Evolutionary conservation across 2,113 vertebrate species (phyloP).

Genomic region (Onychostruthus taczanowskii): DNA sequence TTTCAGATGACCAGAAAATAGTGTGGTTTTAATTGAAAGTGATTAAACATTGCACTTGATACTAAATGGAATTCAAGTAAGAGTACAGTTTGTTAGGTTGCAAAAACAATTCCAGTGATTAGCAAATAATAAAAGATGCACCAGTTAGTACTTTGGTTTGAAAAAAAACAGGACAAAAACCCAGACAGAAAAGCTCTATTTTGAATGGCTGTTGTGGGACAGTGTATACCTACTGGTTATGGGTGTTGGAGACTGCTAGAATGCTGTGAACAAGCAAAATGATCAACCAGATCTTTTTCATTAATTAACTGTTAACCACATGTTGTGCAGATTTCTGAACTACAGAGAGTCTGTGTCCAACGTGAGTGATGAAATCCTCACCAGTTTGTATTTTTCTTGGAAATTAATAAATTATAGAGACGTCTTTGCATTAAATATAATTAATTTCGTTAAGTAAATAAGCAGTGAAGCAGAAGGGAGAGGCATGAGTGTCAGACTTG

Average conservation of each 20-base stretch:
- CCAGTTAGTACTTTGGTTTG: neutral
- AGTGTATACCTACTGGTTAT: neutral
- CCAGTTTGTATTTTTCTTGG: neutral
- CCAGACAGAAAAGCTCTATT: neutral
- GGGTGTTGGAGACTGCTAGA: neutral
- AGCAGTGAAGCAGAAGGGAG: neutral
- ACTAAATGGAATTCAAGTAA: neutral
- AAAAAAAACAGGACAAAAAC: neutral
- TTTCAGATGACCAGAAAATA: neutral
- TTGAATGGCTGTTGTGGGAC: neutral
- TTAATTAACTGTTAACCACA: neutral
- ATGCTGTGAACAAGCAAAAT: neutral
- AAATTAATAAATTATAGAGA: neutral
- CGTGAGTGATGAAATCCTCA: neutral
- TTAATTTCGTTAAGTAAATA: neutral
- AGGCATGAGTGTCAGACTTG: neutral
- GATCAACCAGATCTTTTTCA: neutral
- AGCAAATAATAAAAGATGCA: neutral
- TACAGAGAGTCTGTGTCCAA: neutral
- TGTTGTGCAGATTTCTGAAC: neutral
- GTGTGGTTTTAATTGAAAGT: neutral
- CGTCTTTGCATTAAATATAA: neutral
- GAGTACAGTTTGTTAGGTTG: neutral
- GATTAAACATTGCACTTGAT: neutral
- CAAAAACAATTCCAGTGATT: neutral